phyloP scores from a whole-genome alignment of 2,888 invertebrate genomes.

The Trichogramma dendrolimi region DNA sequence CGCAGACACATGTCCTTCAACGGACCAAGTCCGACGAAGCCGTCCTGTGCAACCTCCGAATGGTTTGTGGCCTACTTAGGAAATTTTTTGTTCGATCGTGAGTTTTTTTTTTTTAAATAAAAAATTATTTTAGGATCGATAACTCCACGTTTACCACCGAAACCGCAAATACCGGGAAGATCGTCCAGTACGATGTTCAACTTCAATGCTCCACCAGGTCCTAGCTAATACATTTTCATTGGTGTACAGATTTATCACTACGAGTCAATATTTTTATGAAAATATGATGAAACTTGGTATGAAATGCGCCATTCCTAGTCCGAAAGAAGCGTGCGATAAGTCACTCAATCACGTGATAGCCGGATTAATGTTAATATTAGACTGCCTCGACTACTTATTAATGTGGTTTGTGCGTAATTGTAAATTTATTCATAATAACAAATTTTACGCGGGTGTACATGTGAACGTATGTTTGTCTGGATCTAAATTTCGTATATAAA shows the following conservation, averaged over 20 bases:
- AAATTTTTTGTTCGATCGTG: background rate
- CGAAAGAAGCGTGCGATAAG: constrained; percentile 14
- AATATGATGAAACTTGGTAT: constrained; percentile 23
- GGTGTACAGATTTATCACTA: constrained; percentile 3
- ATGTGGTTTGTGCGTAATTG: constrained; percentile 5
- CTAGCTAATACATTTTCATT: constrained; percentile 40
- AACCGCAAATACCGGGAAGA: constrained; percentile 46
- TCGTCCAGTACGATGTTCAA: constrained; percentile 49
- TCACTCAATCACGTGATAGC: background rate
- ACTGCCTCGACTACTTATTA: constrained; percentile 5
- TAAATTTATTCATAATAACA: background rate
- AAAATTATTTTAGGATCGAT: constrained; percentile 41
- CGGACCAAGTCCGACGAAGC: constrained; percentile 49
- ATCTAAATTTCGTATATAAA: no score
- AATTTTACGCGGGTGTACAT: background rate
- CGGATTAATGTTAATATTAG: constrained; percentile 10
- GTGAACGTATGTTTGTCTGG: background rate
- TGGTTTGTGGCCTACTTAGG: constrained; percentile 34
- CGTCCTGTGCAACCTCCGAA: constrained; percentile 48
- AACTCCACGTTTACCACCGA: constrained; percentile 49
- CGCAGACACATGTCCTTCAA: constrained; percentile 50
- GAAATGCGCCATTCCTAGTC: constrained; percentile 28
- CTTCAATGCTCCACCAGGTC: constrained; percentile 47
- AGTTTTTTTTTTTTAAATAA: background rate
- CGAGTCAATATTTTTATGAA: background rate